These are phyloP conservation scores for Erethizon dorsatum DNA, from an alignment of 2,797 vertebrate genomes.

Conservation along the genomic window DNA sequence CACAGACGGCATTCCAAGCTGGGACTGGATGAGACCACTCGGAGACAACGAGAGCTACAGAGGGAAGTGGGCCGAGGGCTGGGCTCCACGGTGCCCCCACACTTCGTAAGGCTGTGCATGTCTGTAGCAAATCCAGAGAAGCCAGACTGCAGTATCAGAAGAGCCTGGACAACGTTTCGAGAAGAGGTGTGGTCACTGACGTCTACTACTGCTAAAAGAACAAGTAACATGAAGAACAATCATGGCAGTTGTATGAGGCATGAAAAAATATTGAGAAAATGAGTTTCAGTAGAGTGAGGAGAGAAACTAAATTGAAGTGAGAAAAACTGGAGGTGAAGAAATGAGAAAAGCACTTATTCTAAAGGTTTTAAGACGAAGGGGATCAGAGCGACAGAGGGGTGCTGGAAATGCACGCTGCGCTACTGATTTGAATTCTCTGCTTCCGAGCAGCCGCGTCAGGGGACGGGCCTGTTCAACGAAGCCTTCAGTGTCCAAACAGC, in stretches of 20 bases:
- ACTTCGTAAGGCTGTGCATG: not conserved
- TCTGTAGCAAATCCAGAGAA: not conserved
- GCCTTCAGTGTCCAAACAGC: not conserved
- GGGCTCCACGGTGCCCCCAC: not conserved
- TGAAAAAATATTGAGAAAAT: not conserved
- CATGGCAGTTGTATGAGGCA: not conserved
- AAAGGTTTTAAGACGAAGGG: too few species aligned
- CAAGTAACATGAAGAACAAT: not conserved
- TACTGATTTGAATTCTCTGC: not conserved
- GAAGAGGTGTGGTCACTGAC: not conserved
- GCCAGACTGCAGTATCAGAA: not conserved
- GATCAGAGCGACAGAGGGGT: not conserved
- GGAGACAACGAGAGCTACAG: not conserved
- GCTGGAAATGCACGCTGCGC: not conserved
- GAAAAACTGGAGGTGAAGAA: not conserved
- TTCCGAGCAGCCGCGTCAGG: constrained; percentile 9
- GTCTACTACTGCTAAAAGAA: not conserved
- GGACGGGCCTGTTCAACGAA: not conserved
- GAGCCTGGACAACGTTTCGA: not conserved
- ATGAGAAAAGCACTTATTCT: not conserved
- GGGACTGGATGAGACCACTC: not conserved
- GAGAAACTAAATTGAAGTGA: not conserved
- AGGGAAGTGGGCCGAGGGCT: not conserved
- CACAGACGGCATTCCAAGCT: not conserved
- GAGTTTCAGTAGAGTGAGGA: not conserved